Evolutionary conservation across 64 coral and sea anemone genomes (phyloP), one percentile per base, ranked within the genome.

Genomic region (Trachythela sp.): DNA sequence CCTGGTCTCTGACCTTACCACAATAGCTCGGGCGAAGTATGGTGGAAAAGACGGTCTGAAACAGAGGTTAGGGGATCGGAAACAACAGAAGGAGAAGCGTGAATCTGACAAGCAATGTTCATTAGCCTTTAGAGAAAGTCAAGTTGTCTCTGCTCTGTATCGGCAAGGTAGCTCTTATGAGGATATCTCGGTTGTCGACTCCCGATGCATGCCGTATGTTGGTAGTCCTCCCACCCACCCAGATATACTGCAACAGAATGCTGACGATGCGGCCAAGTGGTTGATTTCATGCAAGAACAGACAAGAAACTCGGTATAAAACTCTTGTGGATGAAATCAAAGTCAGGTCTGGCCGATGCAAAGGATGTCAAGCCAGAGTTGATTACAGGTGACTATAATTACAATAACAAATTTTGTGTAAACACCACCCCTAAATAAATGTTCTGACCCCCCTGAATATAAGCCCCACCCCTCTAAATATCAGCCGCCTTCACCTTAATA

Each of bases 151-250:
- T 58, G 96, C 96, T 13, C 50, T 99, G 4, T 94, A 95, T 84
- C 67, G 50, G 14, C 40, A 94, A 14, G 88, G 89, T 32, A 99
- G 96, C 39, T 99, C 96, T 8, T 99, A 99, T 76, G 90, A 87
- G 6, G 96, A 94, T n/a, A 93, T 99, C 59, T 90, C 91, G 13
- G 87, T 58, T 17, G 96, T 99, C 26, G 96, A 99, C 83, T 91
- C 96, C 31, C 88, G 96, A 13, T 99, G 96, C 27, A 99, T 99
- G 96, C 96, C 96, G 22, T 99, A 99, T 64, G 96, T 99, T 52
- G 94, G 96, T 84, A 95, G 90, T 18, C 94, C 93, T 17, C 93
- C 90, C 10, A 91, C 93, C 37, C 94, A 95, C 35, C 93, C 92
- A 29, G 91, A 95, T 88, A 88, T 89, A n/a, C 93, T 93, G 33